phyloP scores from a whole-genome alignment of 2,888 invertebrate genomes.

The Xestia ashworthii region DNA sequence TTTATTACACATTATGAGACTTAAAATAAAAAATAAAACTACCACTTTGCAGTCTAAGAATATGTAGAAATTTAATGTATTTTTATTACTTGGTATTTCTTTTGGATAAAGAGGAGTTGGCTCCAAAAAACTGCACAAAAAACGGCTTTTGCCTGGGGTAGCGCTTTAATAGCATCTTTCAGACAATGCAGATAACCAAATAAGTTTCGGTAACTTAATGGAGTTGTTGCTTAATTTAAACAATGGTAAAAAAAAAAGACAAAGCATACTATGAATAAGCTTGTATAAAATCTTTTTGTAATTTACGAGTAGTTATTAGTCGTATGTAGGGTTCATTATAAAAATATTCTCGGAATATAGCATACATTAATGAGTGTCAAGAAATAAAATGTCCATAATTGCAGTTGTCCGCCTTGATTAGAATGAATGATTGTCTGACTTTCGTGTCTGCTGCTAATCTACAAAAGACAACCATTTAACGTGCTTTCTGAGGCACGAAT shows the following conservation, averaged over 20 bases:
- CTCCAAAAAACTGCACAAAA: no score
- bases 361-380: not conserved
- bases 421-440: not conserved
- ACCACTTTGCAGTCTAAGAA: no score
- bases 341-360: not conserved
- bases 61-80: no score
- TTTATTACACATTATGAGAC: no score
- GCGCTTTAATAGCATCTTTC: not conserved
- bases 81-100: no score
- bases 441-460: not conserved
- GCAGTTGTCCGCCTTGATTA: not conserved
- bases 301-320: not conserved
- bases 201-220: not conserved
- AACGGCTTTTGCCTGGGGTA: no score
- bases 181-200: conserved; percentile 13
- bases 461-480: not conserved
- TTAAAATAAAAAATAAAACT: no score
- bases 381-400: not conserved
- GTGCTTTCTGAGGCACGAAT: not conserved
- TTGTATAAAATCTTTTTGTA: not conserved
- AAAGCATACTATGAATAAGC: not conserved
- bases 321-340: not conserved
- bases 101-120: no score
- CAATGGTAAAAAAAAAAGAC: conserved; percentile 16
- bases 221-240: not conserved